A percentile compares a stretch with the other conserved stretches of the same genome.
These are phyloP conservation scores for Eutolmus rufibarbis DNA, from an alignment of 2,888 invertebrate species.

Conservation along the genomic window DNA sequence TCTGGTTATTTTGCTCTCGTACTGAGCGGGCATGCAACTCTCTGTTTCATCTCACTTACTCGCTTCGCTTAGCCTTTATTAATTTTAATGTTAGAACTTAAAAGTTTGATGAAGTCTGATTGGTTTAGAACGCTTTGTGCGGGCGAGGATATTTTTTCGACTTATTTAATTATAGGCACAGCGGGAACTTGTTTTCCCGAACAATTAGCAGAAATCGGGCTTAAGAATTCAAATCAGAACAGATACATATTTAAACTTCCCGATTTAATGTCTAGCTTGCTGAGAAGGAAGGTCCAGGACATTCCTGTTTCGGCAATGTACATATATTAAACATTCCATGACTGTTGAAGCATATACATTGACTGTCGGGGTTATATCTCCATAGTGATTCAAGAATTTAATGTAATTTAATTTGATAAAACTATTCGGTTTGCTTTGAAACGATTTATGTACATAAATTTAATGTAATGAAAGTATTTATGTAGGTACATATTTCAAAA, in stretches of 20 bases:
- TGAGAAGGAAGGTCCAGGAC: not conserved
- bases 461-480: too few relatives aligned
- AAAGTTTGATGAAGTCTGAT: not conserved
- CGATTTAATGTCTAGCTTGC: not conserved
- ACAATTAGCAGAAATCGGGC: too few relatives aligned
- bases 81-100: not conserved
- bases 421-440: too few relatives aligned
- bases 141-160: not conserved
- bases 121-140: not conserved
- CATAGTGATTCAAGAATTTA: too few relatives aligned
- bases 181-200: too few relatives aligned
- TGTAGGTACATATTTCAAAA: too few relatives aligned
- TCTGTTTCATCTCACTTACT: constrained; percentile 44
- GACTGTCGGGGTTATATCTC: too few relatives aligned
- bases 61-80: constrained; percentile 7
- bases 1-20: not conserved
- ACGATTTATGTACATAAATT: too few relatives aligned
- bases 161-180: not conserved
- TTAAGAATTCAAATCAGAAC: not conserved
- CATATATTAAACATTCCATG: not conserved
- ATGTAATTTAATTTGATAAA: too few relatives aligned
- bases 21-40: constrained; percentile 42
- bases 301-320: not conserved
- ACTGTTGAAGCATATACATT: not conserved
- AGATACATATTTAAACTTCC: not conserved